phyloP scores from a whole-genome alignment of 2,113 vertebrate genomes.

The Calidris pygmaea region DNA sequence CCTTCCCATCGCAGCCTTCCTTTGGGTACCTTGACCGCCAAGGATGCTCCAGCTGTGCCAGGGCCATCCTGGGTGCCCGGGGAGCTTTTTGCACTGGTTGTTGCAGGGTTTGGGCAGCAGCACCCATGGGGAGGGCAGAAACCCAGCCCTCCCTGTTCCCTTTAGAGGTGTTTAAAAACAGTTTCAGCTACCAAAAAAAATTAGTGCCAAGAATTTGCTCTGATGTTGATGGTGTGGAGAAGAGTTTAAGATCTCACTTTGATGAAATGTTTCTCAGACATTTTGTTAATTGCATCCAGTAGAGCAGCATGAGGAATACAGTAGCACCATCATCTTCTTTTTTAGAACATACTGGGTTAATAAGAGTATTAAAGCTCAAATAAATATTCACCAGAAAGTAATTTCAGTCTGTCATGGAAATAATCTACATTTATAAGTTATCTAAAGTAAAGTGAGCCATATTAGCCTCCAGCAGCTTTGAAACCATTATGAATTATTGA shows the following conservation, averaged over 20 bases:
- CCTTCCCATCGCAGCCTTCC: neutral
- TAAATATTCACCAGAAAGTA: constrained; percentile 26
- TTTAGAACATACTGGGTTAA: neutral
- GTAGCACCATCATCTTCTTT: neutral
- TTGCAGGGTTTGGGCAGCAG: neutral
- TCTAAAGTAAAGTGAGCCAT: neutral
- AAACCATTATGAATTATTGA: constrained; percentile 57
- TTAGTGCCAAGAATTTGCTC: neutral
- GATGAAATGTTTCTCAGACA: neutral
- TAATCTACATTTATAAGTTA: constrained; percentile 53
- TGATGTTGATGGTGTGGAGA: neutral
- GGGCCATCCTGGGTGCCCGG: rapidly evolving
- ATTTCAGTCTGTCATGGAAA: constrained; percentile 46
- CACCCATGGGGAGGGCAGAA: neutral
- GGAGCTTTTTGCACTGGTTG: neutral
- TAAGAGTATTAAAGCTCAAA: constrained; percentile 25
- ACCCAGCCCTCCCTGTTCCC: neutral
- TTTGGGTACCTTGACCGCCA: rapidly evolving
- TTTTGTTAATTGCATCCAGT: neutral
- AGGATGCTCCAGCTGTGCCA: neutral
- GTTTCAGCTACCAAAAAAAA: neutral
- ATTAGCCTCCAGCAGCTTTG: constrained; percentile 22
- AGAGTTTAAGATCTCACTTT: neutral
- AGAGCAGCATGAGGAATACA: neutral
- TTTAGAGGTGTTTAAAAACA: neutral